Conservation (phyloP, 2,888 invertebrate genomes). For the Hirtodrosophila duncani region DNA sequence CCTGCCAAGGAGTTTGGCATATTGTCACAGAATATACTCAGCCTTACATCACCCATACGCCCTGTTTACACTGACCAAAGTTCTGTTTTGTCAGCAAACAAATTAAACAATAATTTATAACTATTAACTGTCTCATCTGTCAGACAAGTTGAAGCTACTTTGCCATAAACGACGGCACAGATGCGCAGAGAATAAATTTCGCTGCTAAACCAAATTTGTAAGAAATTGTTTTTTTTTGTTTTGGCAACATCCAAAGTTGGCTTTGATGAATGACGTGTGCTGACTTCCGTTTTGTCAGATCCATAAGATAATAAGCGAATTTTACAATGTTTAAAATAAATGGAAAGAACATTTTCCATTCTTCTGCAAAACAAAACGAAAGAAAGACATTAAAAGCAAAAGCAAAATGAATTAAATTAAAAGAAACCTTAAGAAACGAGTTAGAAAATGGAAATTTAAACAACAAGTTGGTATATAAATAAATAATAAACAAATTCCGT, state of each 20-base stretch:
- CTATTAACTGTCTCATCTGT: conserved; percentile 35
- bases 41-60: neutral
- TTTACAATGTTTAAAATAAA: conserved; percentile 21
- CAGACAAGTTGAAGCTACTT: conserved; percentile 21
- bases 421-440: neutral
- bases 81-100: conserved; percentile 16
- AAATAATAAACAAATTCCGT: too few species aligned
- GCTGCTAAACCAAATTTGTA: conserved; percentile 59
- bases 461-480: too few species aligned
- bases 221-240: conserved; percentile 38
- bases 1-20: conserved; percentile 7
- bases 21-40: neutral
- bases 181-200: conserved; percentile 46
- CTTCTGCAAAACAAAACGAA: conserved; percentile 3
- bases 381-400: neutral
- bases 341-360: conserved; percentile 4
- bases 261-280: conserved; percentile 44
- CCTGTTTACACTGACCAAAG: neutral
- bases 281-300: conserved; percentile 43
- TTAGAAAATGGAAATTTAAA: too few species aligned
- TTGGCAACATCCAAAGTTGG: conserved; percentile 40
- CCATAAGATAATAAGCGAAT: neutral
- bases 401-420: neutral
- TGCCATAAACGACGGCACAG: conserved; percentile 30
- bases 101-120: conserved; percentile 48